Evolutionary conservation across 2,113 vertebrate genomes (phyloP), one percentile per base, ranked within the genome.

Genomic region (Bubo scandiacus): DNA sequence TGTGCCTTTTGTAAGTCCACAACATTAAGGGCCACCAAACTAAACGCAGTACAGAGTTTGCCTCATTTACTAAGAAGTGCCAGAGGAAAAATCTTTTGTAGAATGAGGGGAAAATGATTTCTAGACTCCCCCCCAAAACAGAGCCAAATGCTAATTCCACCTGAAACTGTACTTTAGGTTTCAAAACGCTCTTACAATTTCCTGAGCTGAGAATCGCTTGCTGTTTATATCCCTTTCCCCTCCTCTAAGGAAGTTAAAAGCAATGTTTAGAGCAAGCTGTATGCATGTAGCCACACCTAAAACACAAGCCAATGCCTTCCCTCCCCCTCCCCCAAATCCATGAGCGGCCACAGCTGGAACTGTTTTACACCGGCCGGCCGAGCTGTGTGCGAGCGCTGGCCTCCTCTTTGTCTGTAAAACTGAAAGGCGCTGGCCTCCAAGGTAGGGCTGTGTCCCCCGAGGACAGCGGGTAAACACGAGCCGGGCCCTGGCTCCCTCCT

Each of bases 381-480:
- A 94, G 97, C 96, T 85, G 88, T 93, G 97, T 93, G 97, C 91
- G 88, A 98, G 98, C 86, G 62, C 94, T 97, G 93, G 97, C 98
- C 98, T 98, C 93, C 96, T 96, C 98, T 98, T 98, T 98, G 97
- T 98, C 98, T 98, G 98, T 84, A 94, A 74, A 94, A 82, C 96
- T 95, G 97, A 97, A 96, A 97, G 96, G 96, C 79, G 94, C 91
- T 94, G 97, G 98, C 97, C 97, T 95, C 98, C 95, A 94, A 98
- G 98, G 98, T 98, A 97, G 80, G 61, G 97, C 96, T 71, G 88
- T 19, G 61, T 98, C 98, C 98, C 98, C 70, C 21, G 97, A 97
- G 99, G 98, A 96, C 90, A 71, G 86, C 97, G 98, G 98, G 97
- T 97, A 98, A 98, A 98, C 98, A 98, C 96, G 86, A 98, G 98